A percentile compares a stretch with the other conserved stretches of the same genome.
phyloP scores from a whole-genome alignment of 1,140 invertebrate genomes.

The Spodoptera litura region DNA sequence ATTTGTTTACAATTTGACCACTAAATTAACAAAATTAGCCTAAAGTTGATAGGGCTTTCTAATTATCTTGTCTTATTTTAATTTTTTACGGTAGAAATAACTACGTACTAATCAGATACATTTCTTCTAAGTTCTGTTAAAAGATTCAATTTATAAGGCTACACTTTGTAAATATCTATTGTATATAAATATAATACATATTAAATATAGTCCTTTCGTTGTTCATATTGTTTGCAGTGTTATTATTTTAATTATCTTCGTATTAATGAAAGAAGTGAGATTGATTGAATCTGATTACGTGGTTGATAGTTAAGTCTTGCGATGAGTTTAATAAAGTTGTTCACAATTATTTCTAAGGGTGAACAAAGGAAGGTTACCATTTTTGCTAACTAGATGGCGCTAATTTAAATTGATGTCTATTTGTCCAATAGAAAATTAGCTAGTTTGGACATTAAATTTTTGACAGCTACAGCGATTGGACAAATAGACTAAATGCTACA shows the following conservation, averaged over 20 bases:
- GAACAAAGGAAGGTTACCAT: not conserved
- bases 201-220: slow-evolving; percentile 17
- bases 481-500: too few relatives aligned
- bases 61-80: too few relatives aligned
- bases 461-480: too few relatives aligned
- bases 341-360: not conserved
- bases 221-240: slow-evolving; percentile 40
- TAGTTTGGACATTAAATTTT: too few relatives aligned
- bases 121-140: not conserved
- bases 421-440: too few relatives aligned
- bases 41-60: too few relatives aligned
- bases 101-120: too few relatives aligned
- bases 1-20: too few relatives aligned
- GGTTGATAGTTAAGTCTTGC: not conserved
- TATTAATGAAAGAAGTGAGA: slow-evolving; percentile 38
- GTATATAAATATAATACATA: slow-evolving; percentile 22
- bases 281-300: slow-evolving; percentile 35
- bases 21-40: too few relatives aligned
- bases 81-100: too few relatives aligned
- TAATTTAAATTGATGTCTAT: too few relatives aligned
- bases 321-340: slow-evolving; percentile 9
- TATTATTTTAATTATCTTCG: slow-evolving; percentile 5
- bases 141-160: not conserved
- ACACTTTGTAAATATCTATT: slow-evolving; percentile 26
- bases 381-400: too few relatives aligned